phyloP scores from a whole-genome alignment of 1,140 invertebrate genomes.

The Anthonomus grandis region DNA sequence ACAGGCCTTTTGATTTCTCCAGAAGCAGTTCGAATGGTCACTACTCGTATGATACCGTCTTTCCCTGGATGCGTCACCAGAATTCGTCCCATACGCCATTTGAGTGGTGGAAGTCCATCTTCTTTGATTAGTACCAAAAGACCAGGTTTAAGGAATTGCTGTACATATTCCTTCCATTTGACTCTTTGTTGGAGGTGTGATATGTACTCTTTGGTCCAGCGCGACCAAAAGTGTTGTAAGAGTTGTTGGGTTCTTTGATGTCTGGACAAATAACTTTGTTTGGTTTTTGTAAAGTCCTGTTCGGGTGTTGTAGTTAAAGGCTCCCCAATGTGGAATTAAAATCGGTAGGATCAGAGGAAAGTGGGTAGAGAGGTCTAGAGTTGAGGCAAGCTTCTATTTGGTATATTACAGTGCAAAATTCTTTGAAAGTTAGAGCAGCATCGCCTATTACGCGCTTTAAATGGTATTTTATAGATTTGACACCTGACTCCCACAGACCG shows the following conservation, averaged over 20 bases:
- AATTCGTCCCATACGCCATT: too few species aligned
- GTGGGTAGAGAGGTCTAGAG: constrained; percentile 29
- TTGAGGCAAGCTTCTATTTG: constrained; percentile 32
- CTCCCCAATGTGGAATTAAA: constrained; percentile 24
- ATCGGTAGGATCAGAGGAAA: constrained; percentile 31
- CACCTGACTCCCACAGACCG: constrained; percentile 46
- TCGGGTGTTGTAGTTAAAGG: constrained; percentile 13
- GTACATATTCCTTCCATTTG: too few species aligned
- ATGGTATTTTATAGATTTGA: constrained; percentile 48
- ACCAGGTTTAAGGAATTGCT: too few species aligned
- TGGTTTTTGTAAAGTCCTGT: constrained; percentile 1
- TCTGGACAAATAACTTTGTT: not conserved
- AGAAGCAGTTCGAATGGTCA: too few species aligned
- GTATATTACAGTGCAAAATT: constrained; percentile 24
- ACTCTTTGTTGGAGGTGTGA: constrained; percentile 7
- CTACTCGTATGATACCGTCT: too few species aligned
- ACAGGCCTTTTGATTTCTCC: too few species aligned
- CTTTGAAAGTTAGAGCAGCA: constrained; percentile 28
- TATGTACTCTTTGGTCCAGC: constrained; percentile 19
- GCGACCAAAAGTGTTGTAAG: constrained; percentile 17
- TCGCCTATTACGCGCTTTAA: constrained; percentile 31
- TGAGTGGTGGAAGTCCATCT: too few species aligned
- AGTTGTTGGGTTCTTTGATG: constrained; percentile 13
- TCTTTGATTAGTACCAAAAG: too few species aligned
- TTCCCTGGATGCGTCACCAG: too few species aligned